Conservation (phyloP, 1,140 invertebrate species). For the Adoxophyes honmai region DNA sequence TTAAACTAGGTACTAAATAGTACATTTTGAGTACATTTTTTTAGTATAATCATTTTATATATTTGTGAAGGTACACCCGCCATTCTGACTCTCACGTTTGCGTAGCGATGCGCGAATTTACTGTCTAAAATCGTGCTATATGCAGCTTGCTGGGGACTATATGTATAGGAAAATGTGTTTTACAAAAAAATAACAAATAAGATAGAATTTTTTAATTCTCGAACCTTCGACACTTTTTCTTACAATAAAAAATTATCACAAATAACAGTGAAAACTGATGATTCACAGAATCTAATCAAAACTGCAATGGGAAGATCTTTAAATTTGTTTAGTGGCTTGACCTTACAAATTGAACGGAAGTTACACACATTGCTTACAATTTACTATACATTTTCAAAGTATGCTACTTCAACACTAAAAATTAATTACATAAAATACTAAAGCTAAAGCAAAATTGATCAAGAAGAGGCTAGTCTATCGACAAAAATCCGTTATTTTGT, state of each 20-base stretch:
- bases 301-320: slow-evolving; percentile 45
- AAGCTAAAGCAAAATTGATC: slow-evolving; percentile 9
- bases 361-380: slow-evolving; percentile 16
- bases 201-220: slow-evolving; percentile 33
- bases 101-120: too few relatives aligned
- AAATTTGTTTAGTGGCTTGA: slow-evolving; percentile 34
- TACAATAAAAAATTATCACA: slow-evolving; percentile 69
- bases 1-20: too few relatives aligned
- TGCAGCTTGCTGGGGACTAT: too few relatives aligned
- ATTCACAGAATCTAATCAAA: slow-evolving; percentile 74
- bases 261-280: slow-evolving; percentile 68
- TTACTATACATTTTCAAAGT: slow-evolving; percentile 8
- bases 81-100: too few relatives aligned
- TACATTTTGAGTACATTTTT: too few relatives aligned
- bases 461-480: too few relatives aligned
- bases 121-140: too few relatives aligned
- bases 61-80: too few relatives aligned
- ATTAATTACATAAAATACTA: not conserved
- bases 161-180: not conserved
- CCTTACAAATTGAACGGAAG: slow-evolving; percentile 25
- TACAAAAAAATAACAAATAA: slow-evolving; percentile 24
- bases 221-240: slow-evolving; percentile 49
- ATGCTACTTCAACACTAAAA: not conserved
- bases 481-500: too few relatives aligned
- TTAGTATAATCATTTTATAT: too few relatives aligned